Evolutionary conservation across 1,140 invertebrate genomes (phyloP).

Genomic region (Diplogasteroides magnus): DNA sequence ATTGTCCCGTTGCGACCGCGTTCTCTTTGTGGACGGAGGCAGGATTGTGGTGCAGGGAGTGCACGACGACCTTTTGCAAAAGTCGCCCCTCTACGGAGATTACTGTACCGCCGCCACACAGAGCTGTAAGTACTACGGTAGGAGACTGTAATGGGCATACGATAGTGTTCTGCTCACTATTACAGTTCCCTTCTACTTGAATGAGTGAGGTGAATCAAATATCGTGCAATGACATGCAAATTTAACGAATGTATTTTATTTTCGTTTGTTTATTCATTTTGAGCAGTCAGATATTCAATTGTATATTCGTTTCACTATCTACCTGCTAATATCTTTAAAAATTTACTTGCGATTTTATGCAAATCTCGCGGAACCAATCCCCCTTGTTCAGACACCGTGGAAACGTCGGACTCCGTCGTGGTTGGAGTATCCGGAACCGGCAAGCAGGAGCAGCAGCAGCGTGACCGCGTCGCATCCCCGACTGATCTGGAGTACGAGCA

Average conservation of each 20-base stretch:
- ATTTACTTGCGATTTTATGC: not conserved
- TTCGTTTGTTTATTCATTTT: too few relatives aligned
- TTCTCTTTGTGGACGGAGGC: slow-evolving; percentile 60
- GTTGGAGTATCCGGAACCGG: not conserved
- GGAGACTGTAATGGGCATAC: too few relatives aligned
- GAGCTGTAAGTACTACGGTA: not conserved
- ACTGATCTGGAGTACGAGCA: not conserved
- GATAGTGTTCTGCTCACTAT: too few relatives aligned
- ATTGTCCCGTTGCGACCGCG: slow-evolving; percentile 59
- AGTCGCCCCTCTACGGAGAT: slow-evolving; percentile 41
- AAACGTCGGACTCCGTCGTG: not conserved
- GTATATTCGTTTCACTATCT: too few relatives aligned
- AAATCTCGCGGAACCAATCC: not conserved
- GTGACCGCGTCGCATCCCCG: not conserved
- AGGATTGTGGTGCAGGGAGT: slow-evolving; percentile 57
- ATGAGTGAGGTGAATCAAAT: too few relatives aligned
- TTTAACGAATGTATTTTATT: too few relatives aligned
- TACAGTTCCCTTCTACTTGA: too few relatives aligned
- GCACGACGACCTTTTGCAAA: slow-evolving; percentile 58
- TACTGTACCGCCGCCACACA: slow-evolving; percentile 36
- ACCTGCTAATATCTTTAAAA: not conserved
- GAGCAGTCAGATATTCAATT: too few relatives aligned
- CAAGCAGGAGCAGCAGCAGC: not conserved
- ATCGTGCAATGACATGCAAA: too few relatives aligned
- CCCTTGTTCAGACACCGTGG: not conserved